phyloP scores from a whole-genome alignment of 2,113 vertebrate species.

The Onychostoma macrolepis region DNA sequence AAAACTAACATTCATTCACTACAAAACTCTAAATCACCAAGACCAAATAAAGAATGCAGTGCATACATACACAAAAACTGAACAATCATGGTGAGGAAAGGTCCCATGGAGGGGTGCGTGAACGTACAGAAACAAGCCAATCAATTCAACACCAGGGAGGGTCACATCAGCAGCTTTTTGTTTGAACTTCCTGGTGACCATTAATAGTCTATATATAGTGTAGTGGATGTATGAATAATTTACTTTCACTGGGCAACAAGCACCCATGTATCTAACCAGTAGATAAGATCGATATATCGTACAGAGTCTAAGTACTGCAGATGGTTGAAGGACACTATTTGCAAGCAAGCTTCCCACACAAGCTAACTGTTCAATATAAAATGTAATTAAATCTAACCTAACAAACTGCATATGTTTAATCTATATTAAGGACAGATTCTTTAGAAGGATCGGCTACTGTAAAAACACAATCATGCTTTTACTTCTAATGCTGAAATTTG shows the following conservation, averaged over 20 bases:
- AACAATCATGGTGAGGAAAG: constrained; percentile 4
- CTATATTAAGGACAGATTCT: not conserved
- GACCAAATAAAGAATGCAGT: not conserved
- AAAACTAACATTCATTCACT: constrained; percentile 30
- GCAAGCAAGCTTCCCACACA: not conserved
- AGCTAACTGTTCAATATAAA: not conserved
- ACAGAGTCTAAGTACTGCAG: not conserved
- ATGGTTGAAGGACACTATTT: constrained; percentile 15
- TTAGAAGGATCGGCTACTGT: not conserved
- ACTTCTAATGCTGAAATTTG: not conserved
- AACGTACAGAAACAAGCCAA: constrained; percentile 36
- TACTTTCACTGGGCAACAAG: constrained; percentile 57
- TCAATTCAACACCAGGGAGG: constrained; percentile 38
- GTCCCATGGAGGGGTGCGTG: not conserved
- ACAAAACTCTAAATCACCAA: not conserved
- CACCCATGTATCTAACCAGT: constrained; percentile 48
- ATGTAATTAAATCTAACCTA: not conserved
- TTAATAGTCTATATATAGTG: constrained; percentile 62
- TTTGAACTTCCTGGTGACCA: constrained; percentile 60
- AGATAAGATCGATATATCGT: constrained; percentile 67
- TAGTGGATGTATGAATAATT: constrained; percentile 70
- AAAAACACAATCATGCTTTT: constrained; percentile 8
- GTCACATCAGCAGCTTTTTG: constrained; percentile 24
- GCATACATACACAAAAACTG: not conserved
- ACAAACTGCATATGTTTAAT: not conserved